These are phyloP conservation scores for Bellardia bayeri DNA, from an alignment of 2,888 invertebrate species.

Conservation along the genomic window DNA sequence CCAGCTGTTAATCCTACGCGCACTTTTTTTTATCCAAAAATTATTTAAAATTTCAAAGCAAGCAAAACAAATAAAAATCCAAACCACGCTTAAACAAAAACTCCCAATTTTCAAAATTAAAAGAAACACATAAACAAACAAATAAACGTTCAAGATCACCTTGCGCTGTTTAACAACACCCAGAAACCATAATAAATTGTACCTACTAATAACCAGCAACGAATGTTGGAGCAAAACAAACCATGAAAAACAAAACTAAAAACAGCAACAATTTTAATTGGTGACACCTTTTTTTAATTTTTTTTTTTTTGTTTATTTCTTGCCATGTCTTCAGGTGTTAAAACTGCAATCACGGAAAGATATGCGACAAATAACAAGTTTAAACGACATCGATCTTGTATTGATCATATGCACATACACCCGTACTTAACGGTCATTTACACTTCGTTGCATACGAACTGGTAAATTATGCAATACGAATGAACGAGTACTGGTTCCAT, in stretches of 20 bases:
- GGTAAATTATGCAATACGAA: constrained; percentile 79
- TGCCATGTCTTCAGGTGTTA: constrained; percentile 50
- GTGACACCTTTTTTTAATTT: constrained; percentile 71
- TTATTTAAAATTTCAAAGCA: background rate
- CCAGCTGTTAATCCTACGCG: constrained; percentile 63
- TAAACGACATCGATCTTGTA: constrained; percentile 52
- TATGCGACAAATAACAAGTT: constrained; percentile 19
- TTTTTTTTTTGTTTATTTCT: background rate
- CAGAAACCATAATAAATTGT: constrained; percentile 10
- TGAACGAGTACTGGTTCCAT: constrained; percentile 16
- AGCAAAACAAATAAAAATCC: constrained; percentile 8
- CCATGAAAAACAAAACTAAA: constrained; percentile 42
- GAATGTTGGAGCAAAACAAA: constrained; percentile 68
- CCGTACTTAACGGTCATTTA: constrained; percentile 74
- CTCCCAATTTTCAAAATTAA: constrained; percentile 40
- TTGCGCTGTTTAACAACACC: constrained; percentile 50
- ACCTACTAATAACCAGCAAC: constrained; percentile 34
- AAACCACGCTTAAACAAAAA: constrained; percentile 14
- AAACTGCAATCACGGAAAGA: constrained; percentile 76
- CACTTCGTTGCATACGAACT: constrained; percentile 72
- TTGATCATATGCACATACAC: constrained; percentile 26
- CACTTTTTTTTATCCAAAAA: constrained; percentile 46
- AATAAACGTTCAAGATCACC: constrained; percentile 63
- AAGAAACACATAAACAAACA: background rate
- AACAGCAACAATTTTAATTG: constrained; percentile 16